Percentiles rank a stretch among this genome's conserved stretches.
These are phyloP conservation scores for Bos indicus DNA, from an alignment of 2,113 vertebrate genomes.

Conservation along the genomic window DNA sequence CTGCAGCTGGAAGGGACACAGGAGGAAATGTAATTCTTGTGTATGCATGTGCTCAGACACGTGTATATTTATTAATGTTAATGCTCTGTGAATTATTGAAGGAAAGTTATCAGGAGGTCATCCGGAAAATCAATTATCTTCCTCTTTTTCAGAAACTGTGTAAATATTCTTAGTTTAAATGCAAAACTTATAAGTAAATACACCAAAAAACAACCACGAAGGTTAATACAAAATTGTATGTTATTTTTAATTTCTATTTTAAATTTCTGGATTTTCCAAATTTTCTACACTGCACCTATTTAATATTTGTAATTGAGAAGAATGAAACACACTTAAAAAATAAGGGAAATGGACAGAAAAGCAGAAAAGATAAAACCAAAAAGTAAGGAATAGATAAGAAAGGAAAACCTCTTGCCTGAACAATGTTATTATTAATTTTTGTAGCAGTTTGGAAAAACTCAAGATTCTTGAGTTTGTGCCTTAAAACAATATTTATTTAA, in stretches of 20 bases:
- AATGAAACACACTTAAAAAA: not conserved
- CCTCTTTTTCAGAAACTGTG: not conserved
- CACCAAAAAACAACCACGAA: not conserved
- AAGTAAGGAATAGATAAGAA: not conserved
- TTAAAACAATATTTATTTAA: not conserved
- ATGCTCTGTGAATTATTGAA: not conserved
- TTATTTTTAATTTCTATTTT: not conserved
- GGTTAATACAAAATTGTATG: not conserved
- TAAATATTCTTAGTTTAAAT: not conserved
- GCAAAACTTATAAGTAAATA: not conserved
- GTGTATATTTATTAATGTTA: not conserved
- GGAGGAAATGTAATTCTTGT: not conserved
- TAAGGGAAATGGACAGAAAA: not conserved
- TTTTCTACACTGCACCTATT: not conserved
- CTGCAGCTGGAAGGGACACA: not conserved
- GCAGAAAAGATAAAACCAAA: not conserved
- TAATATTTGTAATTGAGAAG: not conserved
- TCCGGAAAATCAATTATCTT: not conserved
- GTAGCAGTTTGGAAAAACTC: not conserved
- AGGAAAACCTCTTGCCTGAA: not conserved
- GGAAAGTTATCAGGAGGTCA: not conserved
- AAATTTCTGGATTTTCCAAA: not conserved
- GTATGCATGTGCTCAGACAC: not conserved
- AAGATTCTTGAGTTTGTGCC: not conserved
- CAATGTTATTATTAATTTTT: not conserved